These are phyloP conservation scores for Notolabrus celidotus DNA, from an alignment of 2,797 vertebrate genomes.

Conservation along the genomic window DNA sequence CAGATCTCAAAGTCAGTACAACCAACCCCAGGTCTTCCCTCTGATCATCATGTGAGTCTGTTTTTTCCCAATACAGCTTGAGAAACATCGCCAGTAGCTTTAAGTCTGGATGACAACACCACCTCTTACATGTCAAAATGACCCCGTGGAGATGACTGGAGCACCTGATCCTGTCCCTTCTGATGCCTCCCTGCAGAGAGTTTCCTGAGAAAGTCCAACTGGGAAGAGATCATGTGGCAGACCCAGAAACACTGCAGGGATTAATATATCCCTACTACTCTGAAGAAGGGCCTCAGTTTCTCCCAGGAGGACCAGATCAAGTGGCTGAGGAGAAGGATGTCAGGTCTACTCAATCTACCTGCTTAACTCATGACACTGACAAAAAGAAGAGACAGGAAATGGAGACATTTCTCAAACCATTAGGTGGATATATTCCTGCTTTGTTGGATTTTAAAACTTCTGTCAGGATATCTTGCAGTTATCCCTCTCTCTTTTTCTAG, in stretches of 20 bases:
- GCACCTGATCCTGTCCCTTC: constrained; percentile 6
- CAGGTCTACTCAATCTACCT: background rate
- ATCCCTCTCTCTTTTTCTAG: background rate
- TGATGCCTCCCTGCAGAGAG: constrained; percentile 34
- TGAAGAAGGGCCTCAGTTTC: no score
- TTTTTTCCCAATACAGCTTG: no score
- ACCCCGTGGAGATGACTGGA: background rate
- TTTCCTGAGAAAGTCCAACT: background rate
- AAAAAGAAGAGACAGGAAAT: background rate
- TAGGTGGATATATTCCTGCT: background rate
- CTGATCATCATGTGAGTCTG: no score
- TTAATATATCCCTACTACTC: constrained; percentile 18
- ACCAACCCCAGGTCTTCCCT: no score
- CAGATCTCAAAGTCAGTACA: no score
- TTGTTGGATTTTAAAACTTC: background rate
- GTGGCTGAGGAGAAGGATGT: background rate
- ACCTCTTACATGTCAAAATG: background rate
- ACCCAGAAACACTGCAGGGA: constrained; percentile 10
- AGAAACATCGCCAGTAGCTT: no score
- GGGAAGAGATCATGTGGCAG: constrained; percentile 13
- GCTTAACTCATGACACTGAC: background rate
- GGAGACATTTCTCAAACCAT: background rate
- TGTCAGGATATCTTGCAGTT: background rate
- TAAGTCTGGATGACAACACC: no score
- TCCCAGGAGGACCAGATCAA: no score